A percentile compares a stretch with the other conserved stretches of the same genome.
Conservation (phyloP, 2,113 vertebrate species). For the Cromileptes altivelis region DNA sequence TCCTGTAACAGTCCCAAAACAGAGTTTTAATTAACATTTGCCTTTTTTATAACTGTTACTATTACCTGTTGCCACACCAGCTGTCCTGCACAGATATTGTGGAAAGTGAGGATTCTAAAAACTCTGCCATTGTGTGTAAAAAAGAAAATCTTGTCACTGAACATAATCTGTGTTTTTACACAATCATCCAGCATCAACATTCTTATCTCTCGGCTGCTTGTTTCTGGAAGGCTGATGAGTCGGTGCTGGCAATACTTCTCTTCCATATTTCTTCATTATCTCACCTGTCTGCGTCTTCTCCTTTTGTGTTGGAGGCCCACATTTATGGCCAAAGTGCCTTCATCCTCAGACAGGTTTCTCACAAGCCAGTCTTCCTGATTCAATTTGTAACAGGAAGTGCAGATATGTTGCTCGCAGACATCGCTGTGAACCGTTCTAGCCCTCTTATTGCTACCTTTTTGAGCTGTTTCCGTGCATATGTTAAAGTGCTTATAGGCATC, state of each 20-base stretch:
- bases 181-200: neutral
- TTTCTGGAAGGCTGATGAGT: constrained; percentile 3
- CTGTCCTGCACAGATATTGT: neutral
- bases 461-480: constrained; percentile 25
- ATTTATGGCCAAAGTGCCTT: neutral
- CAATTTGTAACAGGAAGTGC: neutral
- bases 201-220: neutral
- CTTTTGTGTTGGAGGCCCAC: neutral
- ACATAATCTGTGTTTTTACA: constrained; percentile 13
- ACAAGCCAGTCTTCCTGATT: neutral
- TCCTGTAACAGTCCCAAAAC: too few relatives aligned
- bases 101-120: neutral
- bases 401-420: neutral
- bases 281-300: neutral
- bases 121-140: neutral
- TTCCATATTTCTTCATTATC: constrained; percentile 1
- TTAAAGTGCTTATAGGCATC: constrained; percentile 3
- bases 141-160: neutral
- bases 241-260: neutral
- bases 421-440: neutral
- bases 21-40: too few relatives aligned
- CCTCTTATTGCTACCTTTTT: neutral
- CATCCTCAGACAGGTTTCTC: neutral
- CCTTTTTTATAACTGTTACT: too few relatives aligned
- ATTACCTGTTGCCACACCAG: neutral